Percentiles rank a stretch among this genome's conserved stretches.
These are phyloP conservation scores for Rutilus rutilus DNA, from an alignment of 2,113 vertebrate genomes.

Conservation along the genomic window DNA sequence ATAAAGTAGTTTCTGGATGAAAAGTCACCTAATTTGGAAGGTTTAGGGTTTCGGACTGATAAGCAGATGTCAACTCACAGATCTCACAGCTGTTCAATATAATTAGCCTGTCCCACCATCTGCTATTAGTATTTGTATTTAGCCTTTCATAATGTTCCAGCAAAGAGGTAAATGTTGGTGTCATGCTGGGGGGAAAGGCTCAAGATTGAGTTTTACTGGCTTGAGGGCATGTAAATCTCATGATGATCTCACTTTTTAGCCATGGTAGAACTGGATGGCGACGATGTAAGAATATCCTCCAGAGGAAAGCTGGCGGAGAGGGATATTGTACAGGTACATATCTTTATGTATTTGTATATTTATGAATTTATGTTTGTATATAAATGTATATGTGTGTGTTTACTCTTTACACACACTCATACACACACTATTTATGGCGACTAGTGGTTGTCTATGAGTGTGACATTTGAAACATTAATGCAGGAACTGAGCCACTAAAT, in stretches of 20 bases:
- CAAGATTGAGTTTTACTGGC: constrained; percentile 18
- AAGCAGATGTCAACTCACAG: constrained; percentile 53
- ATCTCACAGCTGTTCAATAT: constrained; percentile 52
- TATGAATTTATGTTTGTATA: background rate
- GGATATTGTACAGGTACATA: constrained; percentile 91
- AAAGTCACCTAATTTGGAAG: constrained; percentile 49
- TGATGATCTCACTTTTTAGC: constrained; percentile 71
- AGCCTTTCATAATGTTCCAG: constrained; percentile 38
- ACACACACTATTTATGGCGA: background rate
- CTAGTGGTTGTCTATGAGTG: background rate
- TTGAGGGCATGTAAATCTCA: constrained; percentile 32
- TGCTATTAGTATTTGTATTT: constrained; percentile 43
- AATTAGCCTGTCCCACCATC: constrained; percentile 55
- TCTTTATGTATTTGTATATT: background rate
- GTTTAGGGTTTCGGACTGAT: constrained; percentile 42
- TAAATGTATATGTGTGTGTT: no score
- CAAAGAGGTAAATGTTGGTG: constrained; percentile 34
- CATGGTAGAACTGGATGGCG: constrained; percentile 95
- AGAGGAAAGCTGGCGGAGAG: constrained; percentile 90
- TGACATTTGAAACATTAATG: background rate
- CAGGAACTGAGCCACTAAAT: no score
- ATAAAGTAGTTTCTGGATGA: constrained; percentile 36
- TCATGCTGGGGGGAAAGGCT: constrained; percentile 3
- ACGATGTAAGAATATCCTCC: constrained; percentile 91
- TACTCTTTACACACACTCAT: no score